Percentiles rank a stretch among this genome's conserved stretches.
Evolutionary conservation across 2,797 vertebrate genomes (phyloP).

Genomic region (Ctenopoma multispine): DNA sequence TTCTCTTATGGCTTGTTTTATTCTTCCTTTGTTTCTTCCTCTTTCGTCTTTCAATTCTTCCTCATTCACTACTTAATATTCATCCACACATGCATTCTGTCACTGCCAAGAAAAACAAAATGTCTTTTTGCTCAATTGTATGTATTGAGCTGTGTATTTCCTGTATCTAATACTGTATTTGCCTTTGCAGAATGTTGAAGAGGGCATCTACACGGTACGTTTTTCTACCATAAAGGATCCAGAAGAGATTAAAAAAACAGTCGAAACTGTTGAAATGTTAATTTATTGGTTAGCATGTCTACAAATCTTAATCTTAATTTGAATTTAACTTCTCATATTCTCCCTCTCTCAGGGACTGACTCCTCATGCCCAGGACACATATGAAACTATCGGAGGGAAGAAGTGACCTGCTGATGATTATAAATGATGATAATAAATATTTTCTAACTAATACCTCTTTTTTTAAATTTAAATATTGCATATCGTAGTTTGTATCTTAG

Average conservation of each 20-base stretch:
- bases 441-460: neutral
- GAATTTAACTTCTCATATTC: neutral
- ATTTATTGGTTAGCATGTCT: neutral
- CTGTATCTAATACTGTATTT: conserved; percentile 27
- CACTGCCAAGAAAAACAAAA: neutral
- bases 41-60: conserved; percentile 3
- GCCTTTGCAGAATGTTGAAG: conserved; percentile 48
- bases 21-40: neutral
- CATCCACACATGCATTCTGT: neutral
- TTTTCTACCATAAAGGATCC: neutral
- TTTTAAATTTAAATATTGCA: conserved; percentile 38
- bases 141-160: neutral
- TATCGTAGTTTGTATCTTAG: neutral
- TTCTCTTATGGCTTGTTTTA: neutral
- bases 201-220: conserved; percentile 77
- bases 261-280: too few species aligned
- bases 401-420: conserved; percentile 29
- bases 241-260: too few species aligned
- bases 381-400: conserved; percentile 80
- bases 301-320: neutral
- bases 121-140: too few species aligned
- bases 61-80: neutral
- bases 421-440: neutral
- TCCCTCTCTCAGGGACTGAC: conserved; percentile 73
- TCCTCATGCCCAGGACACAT: conserved; percentile 73